These are phyloP conservation scores for Protophormia terraenovae DNA, from an alignment of 2,888 invertebrate species.

Conservation along the genomic window DNA sequence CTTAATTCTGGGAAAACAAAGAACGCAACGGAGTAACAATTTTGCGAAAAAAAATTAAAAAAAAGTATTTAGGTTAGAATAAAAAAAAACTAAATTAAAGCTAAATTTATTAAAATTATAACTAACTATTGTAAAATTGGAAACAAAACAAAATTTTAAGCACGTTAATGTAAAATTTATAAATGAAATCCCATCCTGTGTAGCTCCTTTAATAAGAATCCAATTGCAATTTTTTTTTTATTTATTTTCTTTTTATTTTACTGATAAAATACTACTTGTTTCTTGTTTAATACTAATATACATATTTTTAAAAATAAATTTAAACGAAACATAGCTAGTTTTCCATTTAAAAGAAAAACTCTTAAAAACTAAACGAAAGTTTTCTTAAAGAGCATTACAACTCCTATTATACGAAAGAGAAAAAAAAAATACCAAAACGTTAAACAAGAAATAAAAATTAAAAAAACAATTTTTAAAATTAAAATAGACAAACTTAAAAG, in stretches of 20 bases:
- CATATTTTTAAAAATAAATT: slow-evolving; percentile 27
- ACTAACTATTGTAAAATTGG: too few species aligned
- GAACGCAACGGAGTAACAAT: too few species aligned
- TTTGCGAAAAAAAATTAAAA: too few species aligned
- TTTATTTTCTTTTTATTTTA: slow-evolving; percentile 32
- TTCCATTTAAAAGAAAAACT: background rate
- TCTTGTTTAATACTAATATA: slow-evolving; percentile 30
- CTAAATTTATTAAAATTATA: too few species aligned
- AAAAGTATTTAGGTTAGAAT: too few species aligned
- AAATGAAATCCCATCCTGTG: too few species aligned
- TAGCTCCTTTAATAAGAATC: background rate
- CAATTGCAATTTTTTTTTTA: background rate
- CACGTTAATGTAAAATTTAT: too few species aligned
- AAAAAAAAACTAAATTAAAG: too few species aligned
- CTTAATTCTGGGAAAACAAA: too few species aligned
- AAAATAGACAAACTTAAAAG: background rate
- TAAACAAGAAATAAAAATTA: background rate
- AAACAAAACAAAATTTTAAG: too few species aligned
- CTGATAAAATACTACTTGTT: slow-evolving; percentile 39
- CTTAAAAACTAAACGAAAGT: background rate
- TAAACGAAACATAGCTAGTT: background rate
- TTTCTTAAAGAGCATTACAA: too few species aligned
- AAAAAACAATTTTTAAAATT: slow-evolving; percentile 20
- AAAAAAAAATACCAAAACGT: background rate
- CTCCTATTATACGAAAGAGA: background rate